Evolutionary conservation across 2,113 vertebrate species (phyloP), one percentile per base, ranked within the genome.

Genomic region (Paramisgurnus dabryanus): DNA sequence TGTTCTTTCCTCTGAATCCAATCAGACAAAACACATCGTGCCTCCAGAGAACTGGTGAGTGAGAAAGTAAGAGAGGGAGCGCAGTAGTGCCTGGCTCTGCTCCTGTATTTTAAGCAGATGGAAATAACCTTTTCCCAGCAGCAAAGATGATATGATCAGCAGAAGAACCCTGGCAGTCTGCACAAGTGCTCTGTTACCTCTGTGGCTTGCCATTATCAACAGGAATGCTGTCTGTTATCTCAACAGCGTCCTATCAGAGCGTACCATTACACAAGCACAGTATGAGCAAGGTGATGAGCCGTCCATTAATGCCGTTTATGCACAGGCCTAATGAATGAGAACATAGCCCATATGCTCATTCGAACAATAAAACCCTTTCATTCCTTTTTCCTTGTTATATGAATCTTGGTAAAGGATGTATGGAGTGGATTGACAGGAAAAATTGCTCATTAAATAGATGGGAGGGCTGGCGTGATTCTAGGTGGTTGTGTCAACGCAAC

Each of bases 141-240:
- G 61, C 50, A 7, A 1, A 7, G n/a, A 12, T 22, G 50, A 27
- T 39, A 43, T 50, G 13, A 17, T 67, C n/a, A 22, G 6, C 49
- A 27, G 22, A 60, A 34, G 34, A 61, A 78, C 27, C 34, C 13
- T 15, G n/a, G 34, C 64, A 55, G 63, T 6, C 17, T 6, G 67
- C 58, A 60, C 34, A 53, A 70, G 64, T 64, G 70, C 15, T 64
- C 79, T 22, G 72, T 41, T 76, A 18, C 58, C 45, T 69, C 61
- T 57, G 45, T 73, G 58, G 47, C 67, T 34, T 17, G n/a, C 67
- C 67, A 41, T 81, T 81, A 81, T 81, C 71, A 69, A 41, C 49
- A 67, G 72, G 80, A 82, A 77, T 82, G 45, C 45, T 69, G 27
- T 61, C 22, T 63, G 57, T 47, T 57, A 47, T 76, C 67, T 82